These are phyloP conservation scores for Vireo altiloquus DNA, from an alignment of 2,113 vertebrate genomes.

Conservation along the genomic window DNA sequence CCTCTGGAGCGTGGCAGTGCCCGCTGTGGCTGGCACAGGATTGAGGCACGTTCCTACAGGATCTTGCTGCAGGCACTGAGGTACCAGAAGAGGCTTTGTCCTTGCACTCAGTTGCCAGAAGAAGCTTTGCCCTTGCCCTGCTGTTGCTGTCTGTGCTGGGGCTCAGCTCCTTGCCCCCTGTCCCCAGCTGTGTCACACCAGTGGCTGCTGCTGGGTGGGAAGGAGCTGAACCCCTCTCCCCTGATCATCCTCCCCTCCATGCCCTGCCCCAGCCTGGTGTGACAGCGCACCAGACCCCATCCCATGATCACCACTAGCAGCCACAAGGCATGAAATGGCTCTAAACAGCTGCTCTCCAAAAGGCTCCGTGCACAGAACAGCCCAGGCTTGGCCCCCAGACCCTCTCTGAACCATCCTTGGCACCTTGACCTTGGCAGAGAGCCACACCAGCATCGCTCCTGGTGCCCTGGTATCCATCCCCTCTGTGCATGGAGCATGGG, in stretches of 20 bases:
- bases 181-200: neutral
- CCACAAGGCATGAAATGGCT: no score
- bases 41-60: neutral
- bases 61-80: neutral
- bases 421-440: neutral
- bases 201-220: neutral
- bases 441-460: neutral
- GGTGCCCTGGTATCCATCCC: neutral
- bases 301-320: no score
- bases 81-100: neutral
- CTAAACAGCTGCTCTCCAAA: no score
- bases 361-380: no score
- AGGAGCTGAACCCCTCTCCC: neutral
- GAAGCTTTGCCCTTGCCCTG: no score
- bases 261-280: no score
- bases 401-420: neutral
- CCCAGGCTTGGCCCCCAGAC: no score
- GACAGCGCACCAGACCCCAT: no score
- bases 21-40: neutral
- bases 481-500: fast-evolving
- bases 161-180: neutral
- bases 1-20: neutral
- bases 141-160: neutral
- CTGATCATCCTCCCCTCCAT: neutral
- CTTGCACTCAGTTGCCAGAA: no score